Conservation (phyloP, 1,140 invertebrate species). For the Drosophila malerkotliana region DNA sequence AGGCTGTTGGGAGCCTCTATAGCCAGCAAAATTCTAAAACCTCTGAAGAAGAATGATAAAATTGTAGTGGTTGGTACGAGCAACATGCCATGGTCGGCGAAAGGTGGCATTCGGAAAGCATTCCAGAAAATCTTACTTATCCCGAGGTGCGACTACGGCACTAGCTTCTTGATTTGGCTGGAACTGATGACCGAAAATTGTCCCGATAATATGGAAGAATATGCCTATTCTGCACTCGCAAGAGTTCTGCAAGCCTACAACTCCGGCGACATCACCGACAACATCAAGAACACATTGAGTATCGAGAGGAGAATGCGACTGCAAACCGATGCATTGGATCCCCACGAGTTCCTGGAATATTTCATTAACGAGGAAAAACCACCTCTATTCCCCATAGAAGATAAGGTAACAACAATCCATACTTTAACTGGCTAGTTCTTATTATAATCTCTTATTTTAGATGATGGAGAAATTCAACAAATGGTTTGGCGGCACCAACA, state of each 20-base stretch:
- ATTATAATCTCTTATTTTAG: conserved; percentile 18
- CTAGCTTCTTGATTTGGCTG: conserved; percentile 86
- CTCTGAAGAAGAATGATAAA: conserved; percentile 86
- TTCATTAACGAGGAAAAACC: conserved; percentile 52
- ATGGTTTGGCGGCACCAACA: conserved; percentile 52
- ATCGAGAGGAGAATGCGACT: conserved; percentile 65
- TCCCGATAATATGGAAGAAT: conserved; percentile 84
- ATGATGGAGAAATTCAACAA: conserved; percentile 59
- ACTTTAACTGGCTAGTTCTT: neutral
- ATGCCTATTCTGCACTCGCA: conserved; percentile 88
- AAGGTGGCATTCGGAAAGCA: conserved; percentile 74
- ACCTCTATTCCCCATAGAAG: conserved; percentile 66
- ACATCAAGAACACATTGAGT: conserved; percentile 80
- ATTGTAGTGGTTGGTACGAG: conserved; percentile 87
- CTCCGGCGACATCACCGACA: conserved; percentile 85
- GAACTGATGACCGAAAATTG: conserved; percentile 85
- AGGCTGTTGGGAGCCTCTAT: conserved; percentile 87
- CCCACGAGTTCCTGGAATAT: conserved; percentile 67
- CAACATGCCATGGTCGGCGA: conserved; percentile 86
- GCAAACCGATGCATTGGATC: conserved; percentile 42
- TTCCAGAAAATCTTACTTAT: conserved; percentile 84
- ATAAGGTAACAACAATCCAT: conserved; percentile 34
- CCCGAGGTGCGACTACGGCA: conserved; percentile 88
- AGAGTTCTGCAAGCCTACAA: conserved; percentile 88
- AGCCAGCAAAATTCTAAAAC: conserved; percentile 87